Conservation (phyloP, 2,888 invertebrate genomes). For the Megastigmus dorsalis region DNA sequence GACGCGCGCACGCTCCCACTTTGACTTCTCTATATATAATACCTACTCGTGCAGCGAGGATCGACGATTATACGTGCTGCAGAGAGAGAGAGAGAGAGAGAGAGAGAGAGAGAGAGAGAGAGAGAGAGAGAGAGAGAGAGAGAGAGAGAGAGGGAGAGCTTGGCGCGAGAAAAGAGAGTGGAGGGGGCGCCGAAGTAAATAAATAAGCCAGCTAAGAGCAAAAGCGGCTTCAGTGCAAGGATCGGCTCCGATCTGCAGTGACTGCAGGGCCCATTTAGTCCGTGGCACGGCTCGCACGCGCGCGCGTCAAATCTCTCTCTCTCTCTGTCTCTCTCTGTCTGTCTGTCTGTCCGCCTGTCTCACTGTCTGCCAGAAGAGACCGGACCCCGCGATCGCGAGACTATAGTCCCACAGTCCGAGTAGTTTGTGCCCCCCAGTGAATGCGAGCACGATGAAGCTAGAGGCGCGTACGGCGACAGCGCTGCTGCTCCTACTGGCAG, state of each 20-base stretch:
- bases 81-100: too few species aligned
- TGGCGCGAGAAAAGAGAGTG: slow-evolving; percentile 32
- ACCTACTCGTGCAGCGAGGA: neutral
- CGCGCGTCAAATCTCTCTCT: too few species aligned
- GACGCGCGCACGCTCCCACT: neutral
- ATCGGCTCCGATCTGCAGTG: slow-evolving; percentile 33
- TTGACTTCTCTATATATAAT: neutral
- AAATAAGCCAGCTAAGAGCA: slow-evolving; percentile 69
- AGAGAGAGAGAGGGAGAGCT: neutral
- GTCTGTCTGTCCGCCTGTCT: slow-evolving; percentile 36
- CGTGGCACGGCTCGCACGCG: neutral
- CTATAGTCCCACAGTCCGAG: neutral
- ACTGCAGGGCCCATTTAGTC: neutral
- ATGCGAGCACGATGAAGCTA: neutral
- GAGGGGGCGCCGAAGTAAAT: slow-evolving; percentile 69
- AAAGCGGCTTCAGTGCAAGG: slow-evolving; percentile 66
- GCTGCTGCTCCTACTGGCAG: slow-evolving; percentile 17
- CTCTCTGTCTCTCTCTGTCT: too few species aligned
- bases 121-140: neutral
- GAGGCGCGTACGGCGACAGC: neutral
- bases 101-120: neutral
- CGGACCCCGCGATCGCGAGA: neutral
- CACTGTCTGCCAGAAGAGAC: neutral
- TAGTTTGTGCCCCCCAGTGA: neutral
- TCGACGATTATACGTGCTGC: neutral